phyloP scores from a whole-genome alignment of 2,888 invertebrate species.

The Dasypogon diadema region DNA sequence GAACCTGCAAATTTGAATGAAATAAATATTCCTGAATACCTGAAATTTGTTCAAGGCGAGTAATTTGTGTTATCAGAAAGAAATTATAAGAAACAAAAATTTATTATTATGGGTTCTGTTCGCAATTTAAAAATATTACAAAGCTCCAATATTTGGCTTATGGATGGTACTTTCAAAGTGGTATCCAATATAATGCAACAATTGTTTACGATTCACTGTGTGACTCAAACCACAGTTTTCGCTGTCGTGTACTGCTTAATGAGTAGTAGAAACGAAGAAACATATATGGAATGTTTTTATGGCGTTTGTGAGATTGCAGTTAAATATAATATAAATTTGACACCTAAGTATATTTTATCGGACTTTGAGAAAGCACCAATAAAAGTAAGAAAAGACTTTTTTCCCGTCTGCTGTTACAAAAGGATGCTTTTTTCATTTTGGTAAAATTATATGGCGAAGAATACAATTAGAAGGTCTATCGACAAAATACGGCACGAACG shows the following conservation, averaged over 20 bases:
- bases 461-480: background rate
- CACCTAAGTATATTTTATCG: background rate
- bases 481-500: background rate
- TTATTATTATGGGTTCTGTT: no score
- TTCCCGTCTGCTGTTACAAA: background rate
- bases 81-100: no score
- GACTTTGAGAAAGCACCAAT: background rate
- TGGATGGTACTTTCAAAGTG: no score
- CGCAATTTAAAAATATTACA: no score
- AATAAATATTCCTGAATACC: no score
- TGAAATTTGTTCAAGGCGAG: no score
- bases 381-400: background rate
- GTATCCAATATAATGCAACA: no score
- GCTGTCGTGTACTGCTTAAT: background rate
- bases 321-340: background rate
- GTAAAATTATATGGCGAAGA: background rate
- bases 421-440: background rate
- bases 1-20: no score
- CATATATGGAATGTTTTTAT: background rate
- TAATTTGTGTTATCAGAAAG: no score
- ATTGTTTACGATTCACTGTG: background rate
- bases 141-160: no score
- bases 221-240: background rate
- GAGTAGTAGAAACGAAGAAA: background rate
- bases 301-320: background rate